Percentiles rank a stretch among this genome's conserved stretches.
These are phyloP conservation scores for Chelonia mydas DNA, from an alignment of 2,797 vertebrate genomes.

Conservation along the genomic window DNA sequence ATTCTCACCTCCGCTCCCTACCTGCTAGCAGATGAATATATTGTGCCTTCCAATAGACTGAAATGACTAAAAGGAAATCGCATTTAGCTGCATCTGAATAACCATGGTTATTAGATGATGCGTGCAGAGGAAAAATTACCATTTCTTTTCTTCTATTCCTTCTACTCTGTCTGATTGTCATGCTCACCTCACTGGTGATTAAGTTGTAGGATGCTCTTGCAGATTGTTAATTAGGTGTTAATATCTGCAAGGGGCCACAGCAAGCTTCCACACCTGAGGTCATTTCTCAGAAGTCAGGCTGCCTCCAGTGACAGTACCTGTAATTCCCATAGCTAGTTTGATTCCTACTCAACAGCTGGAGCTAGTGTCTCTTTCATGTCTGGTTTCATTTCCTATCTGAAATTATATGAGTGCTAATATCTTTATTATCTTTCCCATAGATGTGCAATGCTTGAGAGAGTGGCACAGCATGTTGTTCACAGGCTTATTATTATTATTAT, in stretches of 20 bases:
- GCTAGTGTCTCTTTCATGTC: conserved; percentile 53
- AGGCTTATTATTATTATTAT: neutral
- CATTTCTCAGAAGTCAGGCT: conserved; percentile 53
- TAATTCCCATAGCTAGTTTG: conserved; percentile 68
- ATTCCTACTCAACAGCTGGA: conserved; percentile 67
- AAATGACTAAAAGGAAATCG: conserved; percentile 67
- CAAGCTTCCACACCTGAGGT: conserved; percentile 74
- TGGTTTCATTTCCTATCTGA: conserved; percentile 65
- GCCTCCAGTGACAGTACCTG: conserved; percentile 69
- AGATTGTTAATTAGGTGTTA: conserved; percentile 78
- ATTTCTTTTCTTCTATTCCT: conserved; percentile 62
- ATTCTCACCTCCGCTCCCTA: conserved; percentile 78
- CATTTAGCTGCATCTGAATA: conserved; percentile 67
- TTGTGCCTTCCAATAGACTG: conserved; percentile 63
- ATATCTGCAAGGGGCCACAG: conserved; percentile 72
- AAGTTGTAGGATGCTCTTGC: conserved; percentile 60
- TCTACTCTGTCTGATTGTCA: conserved; percentile 64
- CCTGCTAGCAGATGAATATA: conserved; percentile 75
- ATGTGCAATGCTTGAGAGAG: conserved; percentile 27
- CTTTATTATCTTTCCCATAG: conserved; percentile 67
- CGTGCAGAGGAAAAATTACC: conserved; percentile 41
- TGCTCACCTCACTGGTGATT: conserved; percentile 65
- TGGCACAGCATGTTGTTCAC: conserved; percentile 14
- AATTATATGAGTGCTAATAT: conserved; percentile 65
- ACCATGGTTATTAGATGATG: conserved; percentile 58